Conservation (phyloP, 2,888 invertebrate species). For the Drosophila gaucha region DNA sequence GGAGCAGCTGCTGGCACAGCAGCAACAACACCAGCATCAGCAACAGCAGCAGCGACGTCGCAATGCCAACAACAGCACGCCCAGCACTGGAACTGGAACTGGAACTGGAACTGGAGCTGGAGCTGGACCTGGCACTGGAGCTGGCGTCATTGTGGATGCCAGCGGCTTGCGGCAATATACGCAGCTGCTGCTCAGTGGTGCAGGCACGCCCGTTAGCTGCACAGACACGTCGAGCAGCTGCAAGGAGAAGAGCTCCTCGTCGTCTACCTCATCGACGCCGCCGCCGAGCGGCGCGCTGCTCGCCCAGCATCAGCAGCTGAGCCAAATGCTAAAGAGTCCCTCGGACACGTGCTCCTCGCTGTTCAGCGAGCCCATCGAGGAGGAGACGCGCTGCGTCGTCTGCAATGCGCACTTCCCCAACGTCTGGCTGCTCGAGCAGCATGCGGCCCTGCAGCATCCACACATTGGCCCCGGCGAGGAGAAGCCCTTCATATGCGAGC, state of each 20-base stretch:
- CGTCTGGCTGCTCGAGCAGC: slow-evolving; percentile 94
- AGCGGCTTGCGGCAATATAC: slow-evolving; percentile 81
- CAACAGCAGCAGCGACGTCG: slow-evolving; percentile 56
- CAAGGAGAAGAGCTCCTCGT: slow-evolving; percentile 85
- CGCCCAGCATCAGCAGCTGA: slow-evolving; percentile 78
- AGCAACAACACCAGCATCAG: slow-evolving; percentile 37
- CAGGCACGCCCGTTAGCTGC: slow-evolving; percentile 72
- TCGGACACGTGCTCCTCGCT: slow-evolving; percentile 79
- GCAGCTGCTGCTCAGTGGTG: slow-evolving; percentile 75
- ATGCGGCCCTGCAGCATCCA: slow-evolving; percentile 93
- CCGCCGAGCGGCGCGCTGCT: slow-evolving; percentile 77
- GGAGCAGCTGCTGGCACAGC: slow-evolving; percentile 65
- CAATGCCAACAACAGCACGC: slow-evolving; percentile 73
- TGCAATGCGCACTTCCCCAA: slow-evolving; percentile 95
- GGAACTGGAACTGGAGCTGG: neutral
- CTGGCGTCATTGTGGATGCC: slow-evolving; percentile 71
- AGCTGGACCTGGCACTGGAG: slow-evolving; percentile 8
- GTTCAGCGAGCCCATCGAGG: slow-evolving; percentile 84
- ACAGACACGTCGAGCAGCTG: slow-evolving; percentile 83
- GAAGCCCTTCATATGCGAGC: slow-evolving; percentile 96
- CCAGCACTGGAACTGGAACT: slow-evolving; percentile 19
- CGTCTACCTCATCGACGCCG: slow-evolving; percentile 85
- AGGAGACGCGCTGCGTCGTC: slow-evolving; percentile 89
- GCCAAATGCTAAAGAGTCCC: slow-evolving; percentile 80
- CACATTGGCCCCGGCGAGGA: slow-evolving; percentile 88